phyloP scores from a whole-genome alignment of 2,888 invertebrate species.

The Cantharis lateralis region DNA sequence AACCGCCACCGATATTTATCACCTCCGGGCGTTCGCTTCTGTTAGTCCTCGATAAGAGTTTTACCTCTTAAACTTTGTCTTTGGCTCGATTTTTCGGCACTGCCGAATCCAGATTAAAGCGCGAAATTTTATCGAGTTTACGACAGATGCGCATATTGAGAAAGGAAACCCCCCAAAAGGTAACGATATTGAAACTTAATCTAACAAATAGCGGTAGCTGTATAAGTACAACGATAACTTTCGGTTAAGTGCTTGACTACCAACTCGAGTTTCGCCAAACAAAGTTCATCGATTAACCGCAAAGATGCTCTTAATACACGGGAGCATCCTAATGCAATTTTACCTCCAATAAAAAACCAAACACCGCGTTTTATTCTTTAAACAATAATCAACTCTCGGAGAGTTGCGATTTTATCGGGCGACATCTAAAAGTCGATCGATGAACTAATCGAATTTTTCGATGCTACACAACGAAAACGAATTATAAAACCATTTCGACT shows the following conservation, averaged over 20 bases:
- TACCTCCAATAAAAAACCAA: background rate
- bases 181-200: background rate
- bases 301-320: background rate
- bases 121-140: no score
- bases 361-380: background rate
- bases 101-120: background rate
- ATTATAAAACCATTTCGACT: background rate
- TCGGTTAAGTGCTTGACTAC: background rate
- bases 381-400: background rate
- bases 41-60: background rate
- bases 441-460: background rate
- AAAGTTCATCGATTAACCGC: background rate
- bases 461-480: background rate
- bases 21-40: background rate
- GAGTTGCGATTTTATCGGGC: background rate
- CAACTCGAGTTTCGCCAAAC: background rate
- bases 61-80: background rate
- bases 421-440: background rate
- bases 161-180: background rate
- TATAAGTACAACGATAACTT: background rate
- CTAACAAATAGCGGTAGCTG: constrained; percentile 1
- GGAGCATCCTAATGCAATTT: background rate
- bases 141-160: background rate
- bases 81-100: background rate
- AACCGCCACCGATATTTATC: background rate